A percentile compares a stretch with the other conserved stretches of the same genome.
phyloP scores from a whole-genome alignment of 2,113 vertebrate species.

The Emberiza fucata region DNA sequence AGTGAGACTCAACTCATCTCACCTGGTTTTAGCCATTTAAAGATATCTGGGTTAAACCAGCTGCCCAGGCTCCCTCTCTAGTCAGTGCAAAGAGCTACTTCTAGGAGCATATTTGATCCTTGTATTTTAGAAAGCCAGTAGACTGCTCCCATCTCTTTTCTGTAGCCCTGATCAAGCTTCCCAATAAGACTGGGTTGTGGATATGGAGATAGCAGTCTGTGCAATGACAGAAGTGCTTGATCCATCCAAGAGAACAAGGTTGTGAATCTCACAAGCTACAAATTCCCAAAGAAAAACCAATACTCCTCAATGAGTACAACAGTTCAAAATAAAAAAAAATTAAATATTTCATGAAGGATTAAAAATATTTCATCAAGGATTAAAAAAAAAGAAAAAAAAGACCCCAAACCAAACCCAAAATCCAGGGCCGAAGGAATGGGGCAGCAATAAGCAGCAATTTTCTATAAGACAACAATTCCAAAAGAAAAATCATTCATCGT shows the following conservation, averaged over 20 bases:
- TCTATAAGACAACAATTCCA: not conserved
- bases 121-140: not conserved
- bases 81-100: not conserved
- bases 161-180: not conserved
- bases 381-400: not conserved
- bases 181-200: not conserved
- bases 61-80: not conserved
- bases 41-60: not conserved
- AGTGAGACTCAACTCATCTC: not conserved
- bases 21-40: not conserved
- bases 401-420: not conserved
- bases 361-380: not conserved
- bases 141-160: not conserved
- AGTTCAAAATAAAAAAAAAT: not conserved
- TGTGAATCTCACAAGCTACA: not conserved
- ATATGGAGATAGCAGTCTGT: not conserved
- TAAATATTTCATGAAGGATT: not conserved
- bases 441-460: not conserved
- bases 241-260: not conserved
- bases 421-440: accelerated
- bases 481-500: not conserved
- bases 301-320: not conserved
- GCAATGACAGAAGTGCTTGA: not conserved
- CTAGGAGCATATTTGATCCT: not conserved
- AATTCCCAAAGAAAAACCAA: not conserved